phyloP scores from a whole-genome alignment of 2,888 invertebrate species.

The Leucozona laternaria region DNA sequence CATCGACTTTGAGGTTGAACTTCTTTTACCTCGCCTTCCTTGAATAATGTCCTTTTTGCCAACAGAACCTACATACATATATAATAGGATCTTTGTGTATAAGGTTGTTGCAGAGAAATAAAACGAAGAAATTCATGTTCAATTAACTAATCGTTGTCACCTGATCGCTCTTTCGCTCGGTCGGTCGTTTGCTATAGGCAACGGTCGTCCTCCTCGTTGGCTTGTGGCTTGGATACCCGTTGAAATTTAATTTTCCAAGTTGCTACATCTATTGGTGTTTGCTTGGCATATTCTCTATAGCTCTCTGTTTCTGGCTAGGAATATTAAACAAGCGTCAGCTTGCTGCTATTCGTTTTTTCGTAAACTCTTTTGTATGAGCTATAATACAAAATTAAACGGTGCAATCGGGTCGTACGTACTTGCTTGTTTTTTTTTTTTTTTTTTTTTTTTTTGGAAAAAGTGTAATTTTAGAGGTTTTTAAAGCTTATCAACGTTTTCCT shows the following conservation, averaged over 20 bases:
- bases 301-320: neutral
- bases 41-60: neutral
- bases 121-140: slow-evolving; percentile 61
- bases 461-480: no score
- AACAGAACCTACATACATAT: no score
- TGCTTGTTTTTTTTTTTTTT: neutral
- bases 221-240: neutral
- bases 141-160: slow-evolving; percentile 53
- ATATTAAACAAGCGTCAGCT: slow-evolving; percentile 29
- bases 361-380: neutral
- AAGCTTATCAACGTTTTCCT: no score
- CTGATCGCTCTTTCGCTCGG: slow-evolving; percentile 26
- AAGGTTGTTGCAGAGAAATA: no score
- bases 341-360: neutral
- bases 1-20: no score
- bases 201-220: neutral
- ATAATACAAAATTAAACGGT: neutral
- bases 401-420: neutral
- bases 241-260: slow-evolving; percentile 53
- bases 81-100: no score
- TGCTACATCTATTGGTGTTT: slow-evolving; percentile 27
- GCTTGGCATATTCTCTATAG: neutral
- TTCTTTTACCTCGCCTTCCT: no score
- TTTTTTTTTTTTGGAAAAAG: no score
- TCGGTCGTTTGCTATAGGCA: neutral